These are phyloP conservation scores for Notoglanidium macrostoma DNA, from an alignment of 2,797 vertebrate species.

Conservation along the genomic window DNA sequence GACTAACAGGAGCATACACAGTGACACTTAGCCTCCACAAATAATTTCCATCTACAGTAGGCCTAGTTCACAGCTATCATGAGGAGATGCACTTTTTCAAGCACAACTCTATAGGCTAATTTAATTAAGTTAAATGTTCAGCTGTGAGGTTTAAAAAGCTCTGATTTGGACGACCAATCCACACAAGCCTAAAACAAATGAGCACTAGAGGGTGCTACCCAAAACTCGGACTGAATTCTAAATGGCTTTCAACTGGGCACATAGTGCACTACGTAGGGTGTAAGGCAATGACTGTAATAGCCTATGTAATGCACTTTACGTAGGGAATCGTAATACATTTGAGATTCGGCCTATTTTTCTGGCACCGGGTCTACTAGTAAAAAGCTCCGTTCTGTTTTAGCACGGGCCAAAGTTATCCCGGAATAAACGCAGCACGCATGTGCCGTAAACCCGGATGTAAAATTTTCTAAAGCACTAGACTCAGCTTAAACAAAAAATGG, in stretches of 20 bases:
- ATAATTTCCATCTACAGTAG: background rate
- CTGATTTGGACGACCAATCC: background rate
- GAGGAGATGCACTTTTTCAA: background rate
- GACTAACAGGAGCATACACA: background rate
- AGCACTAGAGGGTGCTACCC: slow-evolving; percentile 64
- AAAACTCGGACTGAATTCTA: background rate
- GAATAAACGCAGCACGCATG: slow-evolving; percentile 89
- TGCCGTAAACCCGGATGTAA: slow-evolving; percentile 90
- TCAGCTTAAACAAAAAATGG: slow-evolving; percentile 2
- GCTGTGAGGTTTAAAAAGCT: background rate
- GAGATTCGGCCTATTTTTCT: slow-evolving; percentile 25
- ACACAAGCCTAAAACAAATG: too few species aligned
- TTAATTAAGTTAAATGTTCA: background rate
- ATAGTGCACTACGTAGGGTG: slow-evolving; percentile 16
- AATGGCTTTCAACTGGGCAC: background rate
- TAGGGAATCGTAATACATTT: background rate
- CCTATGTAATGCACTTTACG: background rate
- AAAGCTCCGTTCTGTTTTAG: slow-evolving; percentile 55
- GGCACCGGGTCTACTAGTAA: background rate
- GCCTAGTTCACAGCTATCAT: background rate
- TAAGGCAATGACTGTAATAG: background rate
- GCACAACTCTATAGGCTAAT: background rate
- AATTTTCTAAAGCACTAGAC: slow-evolving; percentile 39
- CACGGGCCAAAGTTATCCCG: slow-evolving; percentile 89
- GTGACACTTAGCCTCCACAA: background rate